These are phyloP conservation scores for Acheta domesticus DNA, from an alignment of 2,888 invertebrate species.

Conservation along the genomic window DNA sequence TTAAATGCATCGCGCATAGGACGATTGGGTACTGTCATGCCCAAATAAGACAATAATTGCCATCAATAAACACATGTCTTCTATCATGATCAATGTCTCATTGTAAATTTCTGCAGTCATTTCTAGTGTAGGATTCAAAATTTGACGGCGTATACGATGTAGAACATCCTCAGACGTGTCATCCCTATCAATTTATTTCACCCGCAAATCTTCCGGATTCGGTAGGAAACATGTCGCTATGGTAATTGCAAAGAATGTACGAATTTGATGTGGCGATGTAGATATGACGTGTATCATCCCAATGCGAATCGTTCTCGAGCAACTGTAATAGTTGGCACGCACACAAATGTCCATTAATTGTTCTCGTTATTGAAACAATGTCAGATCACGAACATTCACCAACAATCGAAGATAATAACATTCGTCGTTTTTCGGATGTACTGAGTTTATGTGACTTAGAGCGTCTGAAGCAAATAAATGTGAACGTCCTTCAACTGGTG, in stretches of 20 bases:
- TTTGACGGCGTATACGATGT: too few species aligned
- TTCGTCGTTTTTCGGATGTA: constrained; percentile 39
- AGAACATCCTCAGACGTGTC: not conserved
- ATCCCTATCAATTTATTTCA: not conserved
- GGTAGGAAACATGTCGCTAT: not conserved
- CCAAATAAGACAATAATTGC: too few species aligned
- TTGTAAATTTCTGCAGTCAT: too few species aligned
- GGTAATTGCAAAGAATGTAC: not conserved
- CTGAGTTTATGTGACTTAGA: constrained; percentile 39
- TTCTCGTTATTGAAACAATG: not conserved
- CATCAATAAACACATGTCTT: too few species aligned
- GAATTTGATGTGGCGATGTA: not conserved
- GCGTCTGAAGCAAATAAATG: constrained; percentile 29
- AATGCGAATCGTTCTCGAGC: not conserved
- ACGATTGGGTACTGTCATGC: too few species aligned
- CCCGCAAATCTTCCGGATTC: not conserved
- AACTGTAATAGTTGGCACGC: not conserved
- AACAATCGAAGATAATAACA: constrained; percentile 40
- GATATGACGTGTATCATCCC: not conserved
- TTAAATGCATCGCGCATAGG: too few species aligned
- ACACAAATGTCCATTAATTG: not conserved
- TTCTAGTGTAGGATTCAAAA: too few species aligned
- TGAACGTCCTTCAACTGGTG: constrained; percentile 31
- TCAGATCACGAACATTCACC: not conserved
- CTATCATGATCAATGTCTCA: too few species aligned